Conservation (phyloP, 2,888 invertebrate genomes). For the Volucella zonaria region DNA sequence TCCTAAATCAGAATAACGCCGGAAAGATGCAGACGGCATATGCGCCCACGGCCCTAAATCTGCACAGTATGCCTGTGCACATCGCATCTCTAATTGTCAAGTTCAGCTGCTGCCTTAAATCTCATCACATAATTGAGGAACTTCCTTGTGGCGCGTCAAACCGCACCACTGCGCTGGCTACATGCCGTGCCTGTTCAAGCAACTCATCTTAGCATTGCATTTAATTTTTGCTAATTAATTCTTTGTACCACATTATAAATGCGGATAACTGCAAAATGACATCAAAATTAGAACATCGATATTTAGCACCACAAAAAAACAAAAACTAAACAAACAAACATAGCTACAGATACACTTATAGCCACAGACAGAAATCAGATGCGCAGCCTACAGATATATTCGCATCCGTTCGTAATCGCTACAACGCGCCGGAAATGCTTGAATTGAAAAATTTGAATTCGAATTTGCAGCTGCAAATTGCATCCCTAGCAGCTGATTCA, state of each 20-base stretch:
- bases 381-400: neutral
- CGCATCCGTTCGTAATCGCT: constrained; percentile 19
- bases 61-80: constrained; percentile 32
- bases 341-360: constrained; percentile 8
- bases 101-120: constrained; percentile 73
- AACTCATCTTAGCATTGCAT: constrained; percentile 52
- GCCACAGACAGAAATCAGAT: neutral
- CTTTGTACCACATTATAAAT: constrained; percentile 65
- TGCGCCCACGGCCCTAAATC: constrained; percentile 55
- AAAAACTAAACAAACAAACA: neutral
- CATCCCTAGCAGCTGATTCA: constrained; percentile 15
- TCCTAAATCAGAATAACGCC: constrained; percentile 20
- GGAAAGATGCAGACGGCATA: constrained; percentile 45
- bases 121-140: constrained; percentile 66
- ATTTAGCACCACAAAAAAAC: constrained; percentile 40
- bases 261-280: constrained; percentile 71
- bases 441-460: constrained; percentile 8
- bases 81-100: constrained; percentile 72
- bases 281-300: constrained; percentile 68
- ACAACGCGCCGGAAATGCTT: constrained; percentile 44
- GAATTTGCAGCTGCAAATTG: constrained; percentile 10
- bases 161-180: constrained; percentile 12
- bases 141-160: constrained; percentile 68
- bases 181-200: neutral
- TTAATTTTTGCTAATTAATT: constrained; percentile 70